A percentile compares a stretch with the other conserved stretches of the same genome.
Evolutionary conservation across 2,113 vertebrate species (phyloP).

Genomic region (Cyprinodon brontotheroides): DNA sequence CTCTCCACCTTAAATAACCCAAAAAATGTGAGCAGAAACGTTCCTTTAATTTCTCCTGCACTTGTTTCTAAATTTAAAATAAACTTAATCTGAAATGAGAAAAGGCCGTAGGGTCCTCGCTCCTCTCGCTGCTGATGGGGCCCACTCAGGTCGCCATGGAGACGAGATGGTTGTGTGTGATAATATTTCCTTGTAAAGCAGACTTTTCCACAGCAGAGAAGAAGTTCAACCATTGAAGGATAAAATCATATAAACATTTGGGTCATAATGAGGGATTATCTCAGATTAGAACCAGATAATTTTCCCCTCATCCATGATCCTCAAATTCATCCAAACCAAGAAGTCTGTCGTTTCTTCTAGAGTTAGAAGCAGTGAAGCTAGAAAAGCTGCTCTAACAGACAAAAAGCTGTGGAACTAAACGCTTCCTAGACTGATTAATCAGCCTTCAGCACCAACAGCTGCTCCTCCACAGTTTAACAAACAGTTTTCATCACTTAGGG

Average conservation of each 20-base stretch:
- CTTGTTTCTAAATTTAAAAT: not conserved
- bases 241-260: too few relatives aligned
- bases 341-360: too few relatives aligned
- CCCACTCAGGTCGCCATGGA: slow-evolving; percentile 38
- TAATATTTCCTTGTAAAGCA: not conserved
- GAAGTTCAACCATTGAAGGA: too few relatives aligned
- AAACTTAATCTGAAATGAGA: not conserved
- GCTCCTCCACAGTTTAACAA: too few relatives aligned
- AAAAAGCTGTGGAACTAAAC: not conserved
- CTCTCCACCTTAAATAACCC: too few relatives aligned
- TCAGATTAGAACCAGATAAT: not conserved
- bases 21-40: not conserved
- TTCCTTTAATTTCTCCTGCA: not conserved
- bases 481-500: too few relatives aligned
- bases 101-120: not conserved
- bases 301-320: not conserved
- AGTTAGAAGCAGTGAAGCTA: too few relatives aligned
- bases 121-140: slow-evolving; percentile 8
- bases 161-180: slow-evolving; percentile 20
- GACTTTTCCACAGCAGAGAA: not conserved
- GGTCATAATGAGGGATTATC: too few relatives aligned
- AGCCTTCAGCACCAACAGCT: too few relatives aligned
- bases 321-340: too few relatives aligned
- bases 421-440: too few relatives aligned
- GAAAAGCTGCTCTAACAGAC: too few relatives aligned